Percentiles rank a stretch among this genome's conserved stretches.
phyloP scores from a whole-genome alignment of 1,140 invertebrate species.

The Lepidurus couesii region DNA sequence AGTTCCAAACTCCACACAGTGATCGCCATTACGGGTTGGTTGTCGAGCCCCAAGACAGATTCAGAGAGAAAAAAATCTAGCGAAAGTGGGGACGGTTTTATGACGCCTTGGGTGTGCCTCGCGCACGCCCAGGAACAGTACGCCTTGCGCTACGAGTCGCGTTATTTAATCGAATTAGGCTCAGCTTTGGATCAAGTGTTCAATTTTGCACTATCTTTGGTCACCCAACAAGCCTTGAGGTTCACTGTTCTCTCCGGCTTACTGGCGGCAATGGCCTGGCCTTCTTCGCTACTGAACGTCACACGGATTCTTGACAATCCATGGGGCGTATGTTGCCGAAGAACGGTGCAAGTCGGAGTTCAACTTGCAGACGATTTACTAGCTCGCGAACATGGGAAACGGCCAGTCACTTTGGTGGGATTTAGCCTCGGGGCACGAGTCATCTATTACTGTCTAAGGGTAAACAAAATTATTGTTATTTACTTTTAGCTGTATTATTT shows the following conservation, averaged over 20 bases:
- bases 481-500: no score
- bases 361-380: conserved; percentile 63
- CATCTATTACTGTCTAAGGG: conserved; percentile 61
- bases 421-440: conserved; percentile 62
- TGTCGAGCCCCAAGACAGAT: conserved; percentile 42
- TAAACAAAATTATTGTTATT: conserved; percentile 36
- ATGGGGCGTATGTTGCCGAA: conserved; percentile 63
- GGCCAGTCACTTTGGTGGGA: conserved; percentile 66
- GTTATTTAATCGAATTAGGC: conserved; percentile 61
- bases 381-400: conserved; percentile 57
- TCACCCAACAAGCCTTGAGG: conserved; percentile 67
- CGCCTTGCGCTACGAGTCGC: conserved; percentile 60
- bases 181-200: conserved; percentile 59
- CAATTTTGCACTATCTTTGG: conserved; percentile 58
- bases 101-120: conserved; percentile 56
- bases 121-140: conserved; percentile 62
- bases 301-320: conserved; percentile 66
- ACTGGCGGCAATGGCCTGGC: conserved; percentile 51
- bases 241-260: conserved; percentile 62
- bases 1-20: conserved; percentile 56
- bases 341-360: conserved; percentile 49
- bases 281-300: conserved; percentile 56
- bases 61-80: conserved; percentile 37
- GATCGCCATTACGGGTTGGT: conserved; percentile 63
- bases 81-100: conserved; percentile 45